Evolutionary conservation across 2,797 vertebrate genomes (phyloP), one percentile per base, ranked within the genome.

Genomic region (Tenualosa ilisha): DNA sequence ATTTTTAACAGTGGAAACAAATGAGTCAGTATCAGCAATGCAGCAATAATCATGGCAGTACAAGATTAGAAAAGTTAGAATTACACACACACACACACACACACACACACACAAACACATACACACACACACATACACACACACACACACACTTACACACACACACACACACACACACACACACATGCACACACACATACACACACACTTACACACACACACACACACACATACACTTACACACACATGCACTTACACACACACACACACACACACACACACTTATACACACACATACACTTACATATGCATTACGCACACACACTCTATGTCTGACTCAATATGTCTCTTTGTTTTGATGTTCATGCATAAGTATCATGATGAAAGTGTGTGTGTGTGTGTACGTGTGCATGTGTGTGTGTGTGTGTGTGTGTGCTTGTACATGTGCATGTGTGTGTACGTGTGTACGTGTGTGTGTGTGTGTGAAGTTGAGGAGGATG

Each of bases 1-100:
- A 59, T 59, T 59, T 59, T 59, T 59, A 65, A n/a, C 61, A 65
- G 61, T 24, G 61, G 61, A 65, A 65, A 65, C 20, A 65, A 65
- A 26, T 65, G 61, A 65, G n/a, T n/a, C n/a, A 65, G 61, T 22
- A 59, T 59, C 56, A 59, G 56, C 56, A 22, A 56, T 56, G 56
- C 0, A 26, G 61, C n/a, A 8, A 65, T 65, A 8, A 65, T n/a
- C 61, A 65, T 5, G 20, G n/a, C 61, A 24, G 61, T 12, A 8
- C 61, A n/a, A 65, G 24, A 65, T 65, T 65, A 31, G 63, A 65
- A 3, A 8, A 65, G 61, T 26, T 26, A 63, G 8, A 7, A 63
- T 63, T 12, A 63, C 20, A 6, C 6, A 59, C 56, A 59, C 56
- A 59, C 56, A 31, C 31, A 31, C 31, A 31, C 1, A 31, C 31